phyloP scores from a whole-genome alignment of 2,797 vertebrate species.

The Gadopsis marmoratus region DNA sequence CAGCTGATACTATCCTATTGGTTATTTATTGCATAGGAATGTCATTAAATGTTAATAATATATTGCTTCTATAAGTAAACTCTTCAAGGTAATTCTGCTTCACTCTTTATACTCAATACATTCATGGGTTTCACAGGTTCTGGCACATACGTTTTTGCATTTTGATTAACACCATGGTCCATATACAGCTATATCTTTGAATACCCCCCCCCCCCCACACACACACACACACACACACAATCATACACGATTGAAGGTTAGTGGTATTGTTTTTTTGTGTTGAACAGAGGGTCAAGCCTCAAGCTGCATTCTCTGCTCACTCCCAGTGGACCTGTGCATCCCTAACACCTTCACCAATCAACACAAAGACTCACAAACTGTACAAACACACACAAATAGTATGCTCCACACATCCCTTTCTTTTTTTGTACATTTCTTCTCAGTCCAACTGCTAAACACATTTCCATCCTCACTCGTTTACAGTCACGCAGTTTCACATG shows the following conservation, averaged over 20 bases:
- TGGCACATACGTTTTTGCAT: not conserved
- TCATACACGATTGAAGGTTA: conserved; percentile 45
- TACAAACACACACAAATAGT: conserved; percentile 21
- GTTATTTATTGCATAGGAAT: conserved; percentile 52
- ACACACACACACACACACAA: conserved; percentile 18
- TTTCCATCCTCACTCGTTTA: conserved; percentile 10
- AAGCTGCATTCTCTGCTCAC: conserved; percentile 98
- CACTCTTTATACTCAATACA: conserved; percentile 18
- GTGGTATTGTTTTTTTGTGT: conserved; percentile 67
- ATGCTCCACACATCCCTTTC: conserved; percentile 7
- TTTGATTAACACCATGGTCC: not conserved
- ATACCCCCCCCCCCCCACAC: too few relatives aligned
- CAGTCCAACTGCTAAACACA: conserved; percentile 20
- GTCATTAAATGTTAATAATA: conserved; percentile 56
- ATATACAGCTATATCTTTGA: conserved; percentile 21
- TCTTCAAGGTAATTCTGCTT: conserved; percentile 27
- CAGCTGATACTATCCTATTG: conserved; percentile 54
- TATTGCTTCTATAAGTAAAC: conserved; percentile 39
- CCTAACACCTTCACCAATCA: conserved; percentile 60
- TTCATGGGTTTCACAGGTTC: conserved; percentile 16
- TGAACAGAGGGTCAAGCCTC: conserved; percentile 89
- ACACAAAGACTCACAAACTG: conserved; percentile 35
- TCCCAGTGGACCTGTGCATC: conserved; percentile 94
- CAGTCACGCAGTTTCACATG: conserved; percentile 66
- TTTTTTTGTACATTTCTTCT: not conserved